Base-by-base conservation (phyloP, 2,888 invertebrate species). In the Melanostoma scalare region DNA sequence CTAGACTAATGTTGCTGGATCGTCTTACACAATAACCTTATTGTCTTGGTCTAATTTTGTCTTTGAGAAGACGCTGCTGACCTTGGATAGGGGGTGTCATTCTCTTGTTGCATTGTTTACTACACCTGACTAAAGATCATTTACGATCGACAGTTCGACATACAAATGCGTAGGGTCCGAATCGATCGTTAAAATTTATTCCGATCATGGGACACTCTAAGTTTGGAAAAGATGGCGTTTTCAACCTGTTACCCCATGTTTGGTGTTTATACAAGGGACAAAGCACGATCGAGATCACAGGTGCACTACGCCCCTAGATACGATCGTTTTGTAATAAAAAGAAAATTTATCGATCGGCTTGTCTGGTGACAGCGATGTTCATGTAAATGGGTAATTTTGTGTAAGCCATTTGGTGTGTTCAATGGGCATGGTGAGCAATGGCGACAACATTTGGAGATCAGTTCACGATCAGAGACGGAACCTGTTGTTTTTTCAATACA, bases 401-500 rank as follows among this genome's bases (percentile, higher is more conserved):
- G 69, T 71, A 58, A 71, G 68, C 79, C 67, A 84, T 84, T 84
- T 58, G 65, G 60, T 69, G 65, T 71, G 55, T 71, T 78, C 53
- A 82, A 78, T 73, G 52, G 46, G 9, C 60, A 35, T 60, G 75
- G 36, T 46, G 44, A 40, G 68, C 68, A 58, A 77, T 63, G 73
- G 84, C 73, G 82, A 79, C 65, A 84, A 74, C 79, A 79, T 74
- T 84, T 84, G 84, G 84, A 84, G 84, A 82, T 73, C 52, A 63
- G 77, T 73, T 52, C 56, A 48, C 60, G 65, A 78, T 74, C 65
- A 60, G 60, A 65, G 65, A 74, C 20, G 63, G 56, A 60, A 75
- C 69, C 79, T 74, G 78, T 82, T 73, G 72, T 69, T 38, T 35
- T 61, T 61, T 61, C 35, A 42, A 50, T 5, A 44, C 20, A 81